Evolutionary conservation across 2,888 invertebrate species (phyloP), one percentile per base, ranked within the genome.

Genomic region (Oscheius sp.): DNA sequence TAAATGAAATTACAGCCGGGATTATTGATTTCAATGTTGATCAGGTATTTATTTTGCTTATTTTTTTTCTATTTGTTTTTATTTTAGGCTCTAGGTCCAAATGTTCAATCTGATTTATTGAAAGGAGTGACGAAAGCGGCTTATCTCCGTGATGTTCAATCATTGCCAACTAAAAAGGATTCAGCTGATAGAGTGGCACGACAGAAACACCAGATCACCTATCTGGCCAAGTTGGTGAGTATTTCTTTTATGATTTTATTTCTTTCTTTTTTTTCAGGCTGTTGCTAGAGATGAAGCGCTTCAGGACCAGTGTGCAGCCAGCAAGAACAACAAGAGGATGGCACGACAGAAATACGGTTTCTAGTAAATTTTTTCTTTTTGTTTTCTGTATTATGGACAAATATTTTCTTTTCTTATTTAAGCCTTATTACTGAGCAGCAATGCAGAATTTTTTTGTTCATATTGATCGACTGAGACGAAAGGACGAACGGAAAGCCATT

Each of bases 121-220:
- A 80, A 82, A 73, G 81, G 84, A 71, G 71, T 87, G 25, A 80
- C 82, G 21, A 79, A 83, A 66, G 76, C 81, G 27, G 73, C 75
- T 6, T 74, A 80, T n/a, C 68, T 73, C 6, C 74, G 75, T 55
- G 74, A 78, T 2, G 75, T 79, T 2, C 68, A 69, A n/a, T 75
- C 79, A 16, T 78, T 82, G 25, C 74, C 72, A 45, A 70, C 78
- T 0, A 75, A 72, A 21, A 74, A 64, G n/a, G 73, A 61, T 53
- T 55, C 79, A 13, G 53, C 45, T 27, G 84, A 86, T 53, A 78
- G 78, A 69, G 74, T 77, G 61, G 83, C 88, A 9, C 80, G 87
- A 73, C 80, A 80, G 74, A 88, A 88, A 73, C 85, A 88, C 72
- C 88, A 88, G 76, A 88, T 88, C 76, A 88, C 88, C 12, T 86